Base-by-base conservation (phyloP, 2,888 invertebrate species). In the Scaptomyza reducta region DNA sequence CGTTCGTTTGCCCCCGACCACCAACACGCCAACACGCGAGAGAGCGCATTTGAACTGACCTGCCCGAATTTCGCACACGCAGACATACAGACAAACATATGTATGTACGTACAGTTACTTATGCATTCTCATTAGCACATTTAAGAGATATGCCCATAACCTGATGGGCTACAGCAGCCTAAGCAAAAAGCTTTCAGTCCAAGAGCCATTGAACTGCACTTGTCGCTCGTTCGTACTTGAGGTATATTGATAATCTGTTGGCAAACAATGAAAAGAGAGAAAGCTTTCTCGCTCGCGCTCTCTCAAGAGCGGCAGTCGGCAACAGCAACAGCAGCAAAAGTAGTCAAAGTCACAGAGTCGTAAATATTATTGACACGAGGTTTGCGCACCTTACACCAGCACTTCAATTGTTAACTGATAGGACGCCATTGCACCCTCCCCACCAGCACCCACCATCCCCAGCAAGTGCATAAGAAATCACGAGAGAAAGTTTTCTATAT, bases 171-270 rank as follows among this genome's bases (percentile, higher is more conserved):
- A 31, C 40, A 51, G 53, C 47, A 59, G 38, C 40, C 33, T 44
- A 47, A 50, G 18, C 16, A 11, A 25, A 29, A 14, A 40, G 40
- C 40, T 40, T 6, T 16, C 16, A 10, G 27, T 73, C 61, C 70
- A 67, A 38, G 50, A 77, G 74, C 67, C 84, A 80, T 68, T 79
- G 74, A 80, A 83, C 80, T 64, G 74, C 76, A 67, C 61, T 55
- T 62, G 63, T 57, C 71, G 41, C 35, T 41, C 42, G 13, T 35
- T 7, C 2, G 6, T 38, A 3, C 35, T 7, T 4, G 25, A 16
- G 9, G 27, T 27, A 31, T 10, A 51, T 40, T 75, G 79, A 63
- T 81, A 69, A 66, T 47, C 55, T 18, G 25, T 16, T 33, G 2
- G 27, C 16, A 14, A 14, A 25, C 44, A 16, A 62, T 3, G 14